phyloP scores from a whole-genome alignment of 2,797 vertebrate species.

The Phataginus tetradactyla region DNA sequence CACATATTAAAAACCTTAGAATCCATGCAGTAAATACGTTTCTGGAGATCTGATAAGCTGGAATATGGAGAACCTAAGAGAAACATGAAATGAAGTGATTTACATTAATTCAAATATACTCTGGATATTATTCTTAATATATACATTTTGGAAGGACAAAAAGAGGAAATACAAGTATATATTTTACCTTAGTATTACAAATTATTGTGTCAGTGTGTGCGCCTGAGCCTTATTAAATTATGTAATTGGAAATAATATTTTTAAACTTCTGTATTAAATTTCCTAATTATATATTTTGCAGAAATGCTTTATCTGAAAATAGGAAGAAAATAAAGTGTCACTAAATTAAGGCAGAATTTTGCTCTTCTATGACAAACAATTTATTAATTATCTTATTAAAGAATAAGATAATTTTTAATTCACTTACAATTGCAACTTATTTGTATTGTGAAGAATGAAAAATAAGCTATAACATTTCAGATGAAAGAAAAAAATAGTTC shows the following conservation, averaged over 20 bases:
- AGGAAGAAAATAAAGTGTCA: background rate
- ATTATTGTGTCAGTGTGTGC: background rate
- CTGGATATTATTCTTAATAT: background rate
- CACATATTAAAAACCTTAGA: background rate
- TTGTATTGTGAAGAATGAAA: constrained; percentile 7
- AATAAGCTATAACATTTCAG: background rate
- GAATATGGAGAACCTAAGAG: background rate
- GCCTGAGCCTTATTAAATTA: background rate
- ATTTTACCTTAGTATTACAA: background rate
- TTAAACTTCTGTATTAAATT: background rate
- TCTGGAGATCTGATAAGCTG: background rate
- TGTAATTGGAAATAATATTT: background rate
- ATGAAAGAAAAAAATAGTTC: background rate
- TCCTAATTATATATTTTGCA: background rate
- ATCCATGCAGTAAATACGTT: background rate
- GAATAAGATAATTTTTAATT: background rate
- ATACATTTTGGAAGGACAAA: background rate
- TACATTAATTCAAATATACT: background rate
- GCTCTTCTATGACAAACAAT: background rate
- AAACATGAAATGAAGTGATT: background rate
- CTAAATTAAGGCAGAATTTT: background rate
- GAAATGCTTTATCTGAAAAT: background rate
- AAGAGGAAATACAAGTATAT: background rate
- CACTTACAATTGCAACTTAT: background rate
- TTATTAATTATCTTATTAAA: background rate